phyloP scores from a whole-genome alignment of 2,113 vertebrate species.

The Pheucticus melanocephalus region DNA sequence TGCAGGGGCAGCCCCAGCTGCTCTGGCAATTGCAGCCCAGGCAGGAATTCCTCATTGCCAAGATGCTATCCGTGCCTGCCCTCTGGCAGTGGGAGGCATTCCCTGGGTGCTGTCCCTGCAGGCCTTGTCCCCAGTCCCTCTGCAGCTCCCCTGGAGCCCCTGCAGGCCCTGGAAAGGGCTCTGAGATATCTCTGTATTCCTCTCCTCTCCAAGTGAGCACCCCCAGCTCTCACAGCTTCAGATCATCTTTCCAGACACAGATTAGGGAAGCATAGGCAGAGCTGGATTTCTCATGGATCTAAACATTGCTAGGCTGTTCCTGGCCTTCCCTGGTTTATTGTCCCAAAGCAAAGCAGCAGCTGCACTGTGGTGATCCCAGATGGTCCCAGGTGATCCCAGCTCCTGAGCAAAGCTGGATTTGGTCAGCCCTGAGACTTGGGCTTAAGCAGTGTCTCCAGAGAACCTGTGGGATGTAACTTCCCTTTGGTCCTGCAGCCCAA shows the following conservation, averaged over 20 bases:
- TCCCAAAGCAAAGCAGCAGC: not conserved
- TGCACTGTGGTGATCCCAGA: not conserved
- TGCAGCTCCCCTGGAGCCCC: not conserved
- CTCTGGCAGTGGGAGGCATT: not conserved
- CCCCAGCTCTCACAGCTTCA: not conserved
- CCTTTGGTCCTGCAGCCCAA: constrained; percentile 76
- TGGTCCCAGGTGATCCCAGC: not conserved
- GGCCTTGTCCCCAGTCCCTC: not conserved
- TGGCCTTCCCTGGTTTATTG: not conserved
- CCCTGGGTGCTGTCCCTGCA: not conserved
- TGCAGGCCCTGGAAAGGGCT: fast-evolving
- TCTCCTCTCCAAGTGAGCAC: fast-evolving
- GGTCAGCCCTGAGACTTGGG: too few relatives aligned
- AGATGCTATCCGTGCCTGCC: fast-evolving
- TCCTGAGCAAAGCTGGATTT: not conserved
- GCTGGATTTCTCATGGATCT: fast-evolving
- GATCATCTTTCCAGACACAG: not conserved
- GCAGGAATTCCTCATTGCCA: fast-evolving
- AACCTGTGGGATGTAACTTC: not conserved
- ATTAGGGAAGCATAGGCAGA: not conserved
- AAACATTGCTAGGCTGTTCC: fast-evolving
- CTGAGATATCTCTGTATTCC: not conserved
- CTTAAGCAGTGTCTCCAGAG: too few relatives aligned
- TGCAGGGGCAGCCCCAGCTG: not conserved
- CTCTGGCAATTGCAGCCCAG: not conserved